Base-by-base conservation (phyloP, 2,888 invertebrate species). In the Cephus nigrinus region DNA sequence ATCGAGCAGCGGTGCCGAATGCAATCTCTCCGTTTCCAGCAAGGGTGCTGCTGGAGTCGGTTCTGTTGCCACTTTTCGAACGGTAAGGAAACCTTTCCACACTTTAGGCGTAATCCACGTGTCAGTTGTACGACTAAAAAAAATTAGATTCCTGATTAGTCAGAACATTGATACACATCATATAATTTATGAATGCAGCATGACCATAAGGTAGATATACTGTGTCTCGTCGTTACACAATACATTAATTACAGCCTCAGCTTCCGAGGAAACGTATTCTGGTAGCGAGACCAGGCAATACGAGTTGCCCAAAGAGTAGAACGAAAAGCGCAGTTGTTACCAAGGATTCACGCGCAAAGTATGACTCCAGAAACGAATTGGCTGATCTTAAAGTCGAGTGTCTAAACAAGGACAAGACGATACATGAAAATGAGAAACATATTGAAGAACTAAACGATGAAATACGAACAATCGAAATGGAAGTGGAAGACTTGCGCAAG, bases 361-460 rank as follows among this genome's bases (percentile, higher is more conserved):
- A 90, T 68, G 86, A 89, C 75, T 81, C 84, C 0, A 79, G 81
- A 12, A 84, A 88, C 23, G 87, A 90, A 78, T 80, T 91, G n/a
- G 86, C 88, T 4, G 91, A 91, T 85, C 86, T 91, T 33, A 88
- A 86, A 77, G 86, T 89, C 69, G 91, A 91, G 79, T 90, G 89
- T 78, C 78, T 73, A 30, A 91, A 91, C 76, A 91, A 91, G 79
- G 84, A 88, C 74, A 88, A 85, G 81, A 89, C 90, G 34, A 90
- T 91, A 82, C 80, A 81, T n/a, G 91, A 91, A 75, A 85, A 89
- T 33, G 90, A 89, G 68, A 88, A 85, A 68, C 86, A 86, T 3
- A 89, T 90, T 5, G 87, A 89, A 9, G 88, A 90, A 12, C 82
- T 88, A 85, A 90, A 86, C 40, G 84, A 82, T 3, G 86, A 88